A percentile compares a stretch with the other conserved stretches of the same genome.
Conservation (phyloP, 30 jellyfish, hydroid and myxozoan genomes). For the Turritopsis rubra region DNA sequence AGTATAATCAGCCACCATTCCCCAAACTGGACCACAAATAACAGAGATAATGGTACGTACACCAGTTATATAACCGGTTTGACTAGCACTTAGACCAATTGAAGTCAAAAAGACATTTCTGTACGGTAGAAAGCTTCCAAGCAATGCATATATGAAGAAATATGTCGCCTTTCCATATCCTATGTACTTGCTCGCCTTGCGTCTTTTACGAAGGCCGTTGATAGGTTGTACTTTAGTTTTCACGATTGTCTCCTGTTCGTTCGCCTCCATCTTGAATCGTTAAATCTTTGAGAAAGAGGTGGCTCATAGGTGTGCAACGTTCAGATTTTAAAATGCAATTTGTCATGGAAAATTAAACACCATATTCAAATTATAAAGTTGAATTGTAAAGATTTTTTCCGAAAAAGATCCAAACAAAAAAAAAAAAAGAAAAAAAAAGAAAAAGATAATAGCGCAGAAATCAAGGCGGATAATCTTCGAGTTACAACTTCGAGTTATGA, state of each 20-base stretch:
- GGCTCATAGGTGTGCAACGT: background rate
- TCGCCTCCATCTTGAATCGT: background rate
- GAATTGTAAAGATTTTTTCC: too few species aligned
- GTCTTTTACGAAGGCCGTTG: background rate
- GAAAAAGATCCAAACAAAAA: too few species aligned
- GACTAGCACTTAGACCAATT: slow-evolving; percentile 66
- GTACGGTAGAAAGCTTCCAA: slow-evolving; percentile 52
- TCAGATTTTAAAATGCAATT: background rate
- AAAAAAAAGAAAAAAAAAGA: too few species aligned
- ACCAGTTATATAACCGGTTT: slow-evolving; percentile 62
- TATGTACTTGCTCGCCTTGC: background rate
- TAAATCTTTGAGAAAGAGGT: background rate
- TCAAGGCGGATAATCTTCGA: too few species aligned
- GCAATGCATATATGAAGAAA: slow-evolving; percentile 44
- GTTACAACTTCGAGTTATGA: too few species aligned
- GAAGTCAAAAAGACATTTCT: slow-evolving; percentile 51
- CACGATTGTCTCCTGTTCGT: background rate
- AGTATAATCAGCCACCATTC: slow-evolving; percentile 65
- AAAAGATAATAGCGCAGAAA: too few species aligned
- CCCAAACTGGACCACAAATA: slow-evolving; percentile 64
- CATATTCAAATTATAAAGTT: background rate
- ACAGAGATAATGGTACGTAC: slow-evolving; percentile 56
- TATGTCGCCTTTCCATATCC: slow-evolving; percentile 42
- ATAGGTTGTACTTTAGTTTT: background rate
- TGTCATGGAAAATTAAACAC: background rate